Evolutionary conservation across 2,113 vertebrate genomes (phyloP).

Genomic region (Ardeotis arabs): DNA sequence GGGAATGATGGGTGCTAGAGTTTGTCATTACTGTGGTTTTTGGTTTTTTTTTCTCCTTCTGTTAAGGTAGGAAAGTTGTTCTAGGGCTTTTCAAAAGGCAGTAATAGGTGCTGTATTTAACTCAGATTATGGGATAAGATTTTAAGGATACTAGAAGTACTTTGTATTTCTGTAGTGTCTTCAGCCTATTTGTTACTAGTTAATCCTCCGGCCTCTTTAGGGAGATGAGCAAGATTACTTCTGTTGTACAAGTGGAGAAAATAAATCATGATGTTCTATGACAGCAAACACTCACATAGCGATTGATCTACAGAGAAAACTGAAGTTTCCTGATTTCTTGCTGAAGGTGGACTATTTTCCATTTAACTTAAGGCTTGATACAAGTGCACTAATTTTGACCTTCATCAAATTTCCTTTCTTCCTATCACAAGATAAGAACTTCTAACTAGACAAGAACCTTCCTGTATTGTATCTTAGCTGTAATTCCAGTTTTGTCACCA

Average conservation of each 20-base stretch:
- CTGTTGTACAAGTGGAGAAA: not conserved
- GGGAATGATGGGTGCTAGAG: not conserved
- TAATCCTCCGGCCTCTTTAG: not conserved
- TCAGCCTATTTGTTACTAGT: not conserved
- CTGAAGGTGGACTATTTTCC: not conserved
- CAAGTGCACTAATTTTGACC: not conserved
- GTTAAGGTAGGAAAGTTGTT: not conserved
- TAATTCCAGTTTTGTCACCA: not conserved
- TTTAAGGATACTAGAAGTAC: not conserved
- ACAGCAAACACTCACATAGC: not conserved
- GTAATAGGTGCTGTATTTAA: not conserved
- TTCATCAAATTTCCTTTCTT: not conserved
- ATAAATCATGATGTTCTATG: not conserved
- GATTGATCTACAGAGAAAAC: not conserved
- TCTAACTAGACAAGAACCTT: not conserved
- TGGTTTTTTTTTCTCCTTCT: not conserved
- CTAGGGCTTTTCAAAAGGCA: not conserved
- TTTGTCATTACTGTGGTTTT: not conserved
- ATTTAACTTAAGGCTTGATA: not conserved
- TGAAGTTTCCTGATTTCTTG: not conserved
- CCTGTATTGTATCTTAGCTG: not conserved
- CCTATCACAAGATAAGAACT: not conserved
- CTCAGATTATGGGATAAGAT: not conserved
- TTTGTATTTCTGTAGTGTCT: not conserved
- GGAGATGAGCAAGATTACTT: not conserved